Evolutionary conservation across 2,113 vertebrate genomes (phyloP), one percentile per base, ranked within the genome.

Genomic region (Tragelaphus strepsiceros): DNA sequence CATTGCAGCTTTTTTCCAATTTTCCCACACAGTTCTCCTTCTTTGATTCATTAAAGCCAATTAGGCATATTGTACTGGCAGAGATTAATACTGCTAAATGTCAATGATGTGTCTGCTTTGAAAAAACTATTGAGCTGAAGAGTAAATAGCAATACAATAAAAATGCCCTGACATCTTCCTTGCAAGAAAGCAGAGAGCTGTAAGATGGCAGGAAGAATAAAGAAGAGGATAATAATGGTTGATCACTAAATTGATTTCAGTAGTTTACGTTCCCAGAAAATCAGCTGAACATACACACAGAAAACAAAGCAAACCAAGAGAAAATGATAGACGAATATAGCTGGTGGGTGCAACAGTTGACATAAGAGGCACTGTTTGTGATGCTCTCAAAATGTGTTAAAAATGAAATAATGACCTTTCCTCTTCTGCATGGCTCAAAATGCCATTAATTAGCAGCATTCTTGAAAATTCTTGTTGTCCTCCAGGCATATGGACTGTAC

Each of bases 191-290:
- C 35, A 91, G 54, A 95, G 32, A 78, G 53, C 59, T 30, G 2
- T 24, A 14, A 16, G 16, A 30, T 94, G 92, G 95, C 91, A 91
- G 90, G 53, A 95, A 82, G 51, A 97, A 39, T 93, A 67, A 59
- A 93, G 83, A 83, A 97, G 90, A 32, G 2, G 94, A 95, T 98
- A 97, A 98, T 98, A 94, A 88, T 95, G 78, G 58, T 92, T 98
- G 98, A 90, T 81, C 81, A 39, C 77, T 88, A 91, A 77, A 96
- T 95, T 97, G 96, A 97, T 95, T 98, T 98, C 7, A 77, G 93
- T 91, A 74, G 43, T 80, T 84, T 21, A 80, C 3, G 0, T 91
- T 98, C 92, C 28, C 81, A 91, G 82, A 96, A 98, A 43, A 90
- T 56, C 71, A 85, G 24, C 77, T 85, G 62, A 96, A 90, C 53